phyloP scores from a whole-genome alignment of 1,140 invertebrate genomes.

The Cotesia chilonis region DNA sequence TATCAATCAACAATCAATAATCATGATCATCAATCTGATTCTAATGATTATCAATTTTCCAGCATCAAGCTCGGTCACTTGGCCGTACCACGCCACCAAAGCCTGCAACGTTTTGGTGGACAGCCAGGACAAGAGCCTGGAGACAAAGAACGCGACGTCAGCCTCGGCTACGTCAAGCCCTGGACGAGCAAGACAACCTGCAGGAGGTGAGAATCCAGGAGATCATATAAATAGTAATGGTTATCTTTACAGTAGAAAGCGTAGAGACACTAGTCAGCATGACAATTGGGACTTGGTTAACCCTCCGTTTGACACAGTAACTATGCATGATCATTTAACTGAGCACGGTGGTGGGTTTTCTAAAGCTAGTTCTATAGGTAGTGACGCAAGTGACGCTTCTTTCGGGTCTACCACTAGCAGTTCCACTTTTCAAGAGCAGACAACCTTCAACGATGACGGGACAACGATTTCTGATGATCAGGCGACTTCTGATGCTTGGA shows the following conservation, averaged over 20 bases:
- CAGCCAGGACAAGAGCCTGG: constrained; percentile 72
- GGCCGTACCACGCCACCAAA: constrained; percentile 81
- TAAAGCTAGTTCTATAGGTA: not conserved
- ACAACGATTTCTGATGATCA: too few species aligned
- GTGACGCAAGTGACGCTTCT: not conserved
- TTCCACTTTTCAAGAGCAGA: too few species aligned
- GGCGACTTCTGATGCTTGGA: too few species aligned
- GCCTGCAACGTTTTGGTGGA: constrained; percentile 85
- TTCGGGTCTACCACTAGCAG: too few species aligned
- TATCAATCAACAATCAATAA: not conserved
- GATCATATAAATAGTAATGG: constrained; percentile 51
- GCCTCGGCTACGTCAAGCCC: constrained; percentile 68
- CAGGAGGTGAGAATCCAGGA: constrained; percentile 70
- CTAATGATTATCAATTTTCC: not conserved
- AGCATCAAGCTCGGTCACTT: constrained; percentile 83
- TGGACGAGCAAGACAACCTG: constrained; percentile 66
- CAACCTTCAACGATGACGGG: too few species aligned
- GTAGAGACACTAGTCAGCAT: constrained; percentile 75
- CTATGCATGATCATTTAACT: constrained; percentile 16
- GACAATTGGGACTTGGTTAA: constrained; percentile 54
- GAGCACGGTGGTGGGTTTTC: constrained; percentile 18
- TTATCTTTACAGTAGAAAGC: constrained; percentile 65
- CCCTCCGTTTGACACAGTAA: constrained; percentile 8
- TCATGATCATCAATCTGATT: not conserved
- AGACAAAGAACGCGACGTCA: constrained; percentile 71